Conservation (phyloP, 2,113 vertebrate genomes). For the Smithornis capensis region DNA sequence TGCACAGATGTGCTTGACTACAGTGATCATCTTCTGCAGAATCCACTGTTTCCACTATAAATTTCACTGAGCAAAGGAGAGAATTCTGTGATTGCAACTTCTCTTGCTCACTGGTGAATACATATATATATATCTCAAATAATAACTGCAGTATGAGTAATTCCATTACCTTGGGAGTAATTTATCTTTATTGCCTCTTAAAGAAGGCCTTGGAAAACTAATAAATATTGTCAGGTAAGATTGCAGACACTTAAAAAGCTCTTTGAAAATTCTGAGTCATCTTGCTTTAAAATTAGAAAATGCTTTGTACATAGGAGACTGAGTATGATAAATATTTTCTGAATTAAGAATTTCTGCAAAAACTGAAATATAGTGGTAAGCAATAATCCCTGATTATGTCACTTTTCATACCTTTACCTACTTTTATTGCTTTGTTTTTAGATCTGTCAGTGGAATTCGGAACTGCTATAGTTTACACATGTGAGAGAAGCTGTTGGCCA, state of each 20-base stretch:
- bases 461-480: conserved; percentile 80
- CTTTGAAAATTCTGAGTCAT: background rate
- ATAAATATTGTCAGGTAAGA: background rate
- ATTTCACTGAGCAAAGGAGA: background rate
- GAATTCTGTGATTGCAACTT: background rate
- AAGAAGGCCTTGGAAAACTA: background rate
- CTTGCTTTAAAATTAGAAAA: background rate
- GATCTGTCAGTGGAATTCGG: conserved; percentile 83
- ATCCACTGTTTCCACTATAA: background rate
- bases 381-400: background rate
- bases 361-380: background rate
- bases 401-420: background rate
- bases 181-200: background rate
- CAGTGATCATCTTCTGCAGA: background rate
- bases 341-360: background rate
- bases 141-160: background rate
- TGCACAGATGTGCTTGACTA: background rate
- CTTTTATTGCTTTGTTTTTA: conserved; percentile 43
- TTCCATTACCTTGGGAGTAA: background rate
- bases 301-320: background rate
- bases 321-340: background rate
- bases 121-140: too few species aligned
- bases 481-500: conserved; percentile 85
- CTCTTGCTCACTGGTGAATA: background rate
- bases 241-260: background rate